These are phyloP conservation scores for Acleris emargana DNA, from an alignment of 2,888 invertebrate species.

Conservation along the genomic window DNA sequence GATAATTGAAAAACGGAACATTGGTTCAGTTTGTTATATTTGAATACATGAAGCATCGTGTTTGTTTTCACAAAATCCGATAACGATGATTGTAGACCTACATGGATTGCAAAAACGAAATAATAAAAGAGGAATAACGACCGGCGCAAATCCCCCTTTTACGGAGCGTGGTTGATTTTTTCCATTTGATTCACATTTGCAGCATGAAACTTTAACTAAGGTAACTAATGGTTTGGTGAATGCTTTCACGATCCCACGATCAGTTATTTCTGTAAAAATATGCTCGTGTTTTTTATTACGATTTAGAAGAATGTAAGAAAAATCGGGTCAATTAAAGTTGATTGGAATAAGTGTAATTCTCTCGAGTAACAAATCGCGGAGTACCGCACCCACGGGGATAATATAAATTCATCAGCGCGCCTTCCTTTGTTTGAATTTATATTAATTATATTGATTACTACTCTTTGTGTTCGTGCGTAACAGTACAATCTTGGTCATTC, in stretches of 20 bases:
- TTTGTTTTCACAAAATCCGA: slow-evolving; percentile 45
- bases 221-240: slow-evolving; percentile 25
- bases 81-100: slow-evolving; percentile 45
- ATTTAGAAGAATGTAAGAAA: too few relatives aligned
- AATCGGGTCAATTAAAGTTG: too few relatives aligned
- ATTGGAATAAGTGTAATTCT: too few relatives aligned
- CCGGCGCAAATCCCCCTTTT: slow-evolving; percentile 19
- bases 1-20: slow-evolving; percentile 58
- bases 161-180: slow-evolving; percentile 20
- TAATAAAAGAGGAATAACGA: slow-evolving; percentile 25
- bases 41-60: slow-evolving; percentile 44
- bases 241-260: slow-evolving; percentile 6
- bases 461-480: too few relatives aligned
- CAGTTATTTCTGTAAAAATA: background rate
- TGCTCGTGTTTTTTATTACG: too few relatives aligned
- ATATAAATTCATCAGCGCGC: too few relatives aligned
- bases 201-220: slow-evolving; percentile 11
- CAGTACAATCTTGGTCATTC: too few relatives aligned
- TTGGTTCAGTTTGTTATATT: slow-evolving; percentile 55
- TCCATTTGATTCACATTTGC: slow-evolving; percentile 19
- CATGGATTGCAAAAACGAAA: slow-evolving; percentile 38
- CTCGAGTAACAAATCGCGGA: too few relatives aligned
- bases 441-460: too few relatives aligned
- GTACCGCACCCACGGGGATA: too few relatives aligned
- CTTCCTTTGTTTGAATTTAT: too few relatives aligned